These are phyloP conservation scores for Andrena minutula DNA, from an alignment of 2,888 invertebrate species.

Conservation along the genomic window DNA sequence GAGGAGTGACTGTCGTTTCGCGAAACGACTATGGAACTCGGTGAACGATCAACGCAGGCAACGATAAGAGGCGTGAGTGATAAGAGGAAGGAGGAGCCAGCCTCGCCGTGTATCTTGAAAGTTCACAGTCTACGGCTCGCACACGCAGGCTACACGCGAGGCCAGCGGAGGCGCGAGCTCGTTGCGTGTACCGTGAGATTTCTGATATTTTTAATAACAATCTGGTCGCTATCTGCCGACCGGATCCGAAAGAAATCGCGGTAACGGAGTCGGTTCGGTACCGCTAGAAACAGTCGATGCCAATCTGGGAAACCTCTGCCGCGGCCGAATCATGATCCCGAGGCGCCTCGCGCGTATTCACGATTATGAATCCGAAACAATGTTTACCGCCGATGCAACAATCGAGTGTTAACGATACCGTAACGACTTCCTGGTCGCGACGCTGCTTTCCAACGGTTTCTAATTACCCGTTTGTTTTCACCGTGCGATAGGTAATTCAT, in stretches of 20 bases:
- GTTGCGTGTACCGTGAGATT: slow-evolving; percentile 64
- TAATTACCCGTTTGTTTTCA: slow-evolving; percentile 15
- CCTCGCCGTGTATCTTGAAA: background rate
- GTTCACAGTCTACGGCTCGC: background rate
- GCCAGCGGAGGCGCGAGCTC: background rate
- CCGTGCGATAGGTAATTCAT: background rate
- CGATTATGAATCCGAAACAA: slow-evolving; percentile 43
- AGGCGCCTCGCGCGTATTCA: slow-evolving; percentile 7
- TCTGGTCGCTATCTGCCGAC: slow-evolving; percentile 65
- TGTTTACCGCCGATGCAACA: slow-evolving; percentile 32
- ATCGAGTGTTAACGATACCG: background rate
- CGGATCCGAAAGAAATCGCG: slow-evolving; percentile 72
- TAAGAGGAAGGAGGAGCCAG: slow-evolving; percentile 17
- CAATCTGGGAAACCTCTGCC: slow-evolving; percentile 70
- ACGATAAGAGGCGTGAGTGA: slow-evolving; percentile 49
- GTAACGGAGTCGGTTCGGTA: slow-evolving; percentile 77
- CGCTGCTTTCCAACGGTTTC: slow-evolving; percentile 7
- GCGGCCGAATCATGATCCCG: slow-evolving; percentile 57
- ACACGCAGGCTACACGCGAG: background rate
- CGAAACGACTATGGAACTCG: slow-evolving; percentile 25
- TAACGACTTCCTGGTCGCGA: slow-evolving; percentile 15
- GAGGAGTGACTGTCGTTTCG: slow-evolving; percentile 18
- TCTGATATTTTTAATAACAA: slow-evolving; percentile 77
- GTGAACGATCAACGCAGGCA: slow-evolving; percentile 41
- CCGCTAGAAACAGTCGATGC: slow-evolving; percentile 76